These are phyloP conservation scores for Epinephelus moara DNA, from an alignment of 2,113 vertebrate species.

Conservation along the genomic window DNA sequence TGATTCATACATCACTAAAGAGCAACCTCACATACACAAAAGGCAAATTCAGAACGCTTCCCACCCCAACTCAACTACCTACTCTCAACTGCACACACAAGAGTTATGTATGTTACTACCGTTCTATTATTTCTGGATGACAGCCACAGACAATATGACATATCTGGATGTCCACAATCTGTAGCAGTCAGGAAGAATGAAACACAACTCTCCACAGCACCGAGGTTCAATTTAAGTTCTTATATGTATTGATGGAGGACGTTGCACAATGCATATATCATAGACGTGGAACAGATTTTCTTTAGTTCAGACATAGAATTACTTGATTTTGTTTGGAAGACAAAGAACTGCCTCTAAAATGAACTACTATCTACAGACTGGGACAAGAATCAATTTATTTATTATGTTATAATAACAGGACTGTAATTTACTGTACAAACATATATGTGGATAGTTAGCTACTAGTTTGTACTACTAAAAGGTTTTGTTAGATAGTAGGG, in stretches of 20 bases:
- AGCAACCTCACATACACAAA: neutral
- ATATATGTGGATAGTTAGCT: neutral
- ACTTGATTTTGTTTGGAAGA: neutral
- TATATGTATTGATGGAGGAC: neutral
- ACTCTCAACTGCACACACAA: neutral
- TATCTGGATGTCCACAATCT: conserved; percentile 3
- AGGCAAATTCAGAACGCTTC: neutral
- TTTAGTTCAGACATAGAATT: neutral
- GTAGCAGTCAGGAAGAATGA: neutral
- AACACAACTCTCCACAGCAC: neutral
- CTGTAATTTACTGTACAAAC: neutral
- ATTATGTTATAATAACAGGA: neutral
- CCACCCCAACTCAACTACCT: neutral
- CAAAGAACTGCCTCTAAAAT: neutral
- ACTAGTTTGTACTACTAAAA: neutral
- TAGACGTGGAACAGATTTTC: neutral
- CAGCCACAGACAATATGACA: neutral
- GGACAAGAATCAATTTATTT: no score
- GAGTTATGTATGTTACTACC: neutral
- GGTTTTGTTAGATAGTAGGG: neutral
- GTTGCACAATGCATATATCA: neutral
- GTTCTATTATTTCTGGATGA: neutral
- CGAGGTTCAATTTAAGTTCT: neutral
- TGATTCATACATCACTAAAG: conserved; percentile 2
- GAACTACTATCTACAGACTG: neutral